These are phyloP conservation scores for Empidonax alnorum DNA, from an alignment of 2,113 vertebrate genomes.

Conservation along the genomic window DNA sequence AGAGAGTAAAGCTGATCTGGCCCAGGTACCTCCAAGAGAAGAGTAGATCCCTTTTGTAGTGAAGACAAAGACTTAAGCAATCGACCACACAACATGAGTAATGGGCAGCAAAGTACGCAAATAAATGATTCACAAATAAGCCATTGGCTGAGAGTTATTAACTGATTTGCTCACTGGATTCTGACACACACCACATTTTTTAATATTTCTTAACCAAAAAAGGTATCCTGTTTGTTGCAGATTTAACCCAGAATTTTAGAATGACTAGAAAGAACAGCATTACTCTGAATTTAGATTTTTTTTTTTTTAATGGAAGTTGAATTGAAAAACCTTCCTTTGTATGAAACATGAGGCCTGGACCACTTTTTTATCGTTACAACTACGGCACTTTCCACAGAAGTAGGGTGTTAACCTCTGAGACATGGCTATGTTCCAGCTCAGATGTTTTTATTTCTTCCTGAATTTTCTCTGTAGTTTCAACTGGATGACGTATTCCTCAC, in stretches of 20 bases:
- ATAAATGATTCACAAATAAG: constrained; percentile 28
- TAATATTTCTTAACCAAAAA: constrained; percentile 6
- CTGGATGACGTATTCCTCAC: constrained; percentile 42
- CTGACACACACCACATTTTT: background rate
- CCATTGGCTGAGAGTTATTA: background rate
- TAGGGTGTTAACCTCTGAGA: constrained; percentile 49
- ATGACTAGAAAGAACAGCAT: background rate
- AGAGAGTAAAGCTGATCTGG: background rate
- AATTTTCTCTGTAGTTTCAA: constrained; percentile 51
- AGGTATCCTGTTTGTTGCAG: background rate
- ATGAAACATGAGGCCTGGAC: background rate
- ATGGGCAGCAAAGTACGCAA: background rate
- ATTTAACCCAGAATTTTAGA: background rate
- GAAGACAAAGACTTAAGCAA: background rate
- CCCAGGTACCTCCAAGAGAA: background rate
- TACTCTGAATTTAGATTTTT: background rate
- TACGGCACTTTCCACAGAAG: background rate
- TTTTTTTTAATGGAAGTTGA: background rate
- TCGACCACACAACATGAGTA: background rate
- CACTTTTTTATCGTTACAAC: background rate
- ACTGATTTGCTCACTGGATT: constrained; percentile 2
- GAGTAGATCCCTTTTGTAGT: background rate
- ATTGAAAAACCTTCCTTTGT: background rate
- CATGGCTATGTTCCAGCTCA: background rate
- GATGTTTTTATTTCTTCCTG: constrained; percentile 54